Percentiles rank a stretch among this genome's conserved stretches.
These are phyloP conservation scores for Rhyacichthys aspro DNA, from an alignment of 2,797 vertebrate species.

Conservation along the genomic window DNA sequence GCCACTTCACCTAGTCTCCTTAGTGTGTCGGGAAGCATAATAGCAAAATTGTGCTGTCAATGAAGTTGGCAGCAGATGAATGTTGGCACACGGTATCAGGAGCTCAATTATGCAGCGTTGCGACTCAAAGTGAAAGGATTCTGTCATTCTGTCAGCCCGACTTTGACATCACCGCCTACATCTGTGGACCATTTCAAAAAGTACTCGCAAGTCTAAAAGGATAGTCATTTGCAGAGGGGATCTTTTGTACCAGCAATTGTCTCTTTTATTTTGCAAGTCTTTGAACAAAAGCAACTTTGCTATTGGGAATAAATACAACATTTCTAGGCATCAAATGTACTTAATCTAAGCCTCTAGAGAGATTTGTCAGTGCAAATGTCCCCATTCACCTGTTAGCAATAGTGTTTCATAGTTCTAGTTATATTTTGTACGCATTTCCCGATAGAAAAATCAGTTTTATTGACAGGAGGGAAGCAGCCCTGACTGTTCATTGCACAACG, in stretches of 20 bases:
- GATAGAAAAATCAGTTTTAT: not conserved
- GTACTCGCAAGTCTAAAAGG: slow-evolving; percentile 16
- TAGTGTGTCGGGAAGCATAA: slow-evolving; percentile 8
- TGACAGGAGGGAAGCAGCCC: not conserved
- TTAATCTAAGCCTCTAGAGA: slow-evolving; percentile 2
- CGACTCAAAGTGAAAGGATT: slow-evolving; percentile 35
- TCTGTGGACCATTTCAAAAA: slow-evolving; percentile 27
- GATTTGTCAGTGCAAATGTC: not conserved
- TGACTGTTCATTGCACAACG: slow-evolving; percentile 1
- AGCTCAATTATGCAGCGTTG: slow-evolving; percentile 37
- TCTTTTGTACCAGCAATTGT: slow-evolving; percentile 2
- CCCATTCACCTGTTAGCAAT: not conserved
- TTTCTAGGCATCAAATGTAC: slow-evolving; percentile 1
- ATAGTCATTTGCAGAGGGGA: slow-evolving; percentile 4
- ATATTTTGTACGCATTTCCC: not conserved
- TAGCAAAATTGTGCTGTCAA: not conserved
- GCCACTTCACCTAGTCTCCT: slow-evolving; percentile 21
- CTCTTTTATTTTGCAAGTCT: slow-evolving; percentile 20
- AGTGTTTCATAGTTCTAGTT: not conserved
- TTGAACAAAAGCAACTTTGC: slow-evolving; percentile 11
- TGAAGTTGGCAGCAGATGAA: slow-evolving; percentile 12
- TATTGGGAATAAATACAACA: slow-evolving; percentile 16
- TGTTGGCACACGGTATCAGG: slow-evolving; percentile 26
- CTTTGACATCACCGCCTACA: slow-evolving; percentile 40
- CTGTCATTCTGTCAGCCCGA: slow-evolving; percentile 41